These are phyloP conservation scores for Neoseiulus cucumeris DNA, from an alignment of 1,140 invertebrate species.

Conservation along the genomic window DNA sequence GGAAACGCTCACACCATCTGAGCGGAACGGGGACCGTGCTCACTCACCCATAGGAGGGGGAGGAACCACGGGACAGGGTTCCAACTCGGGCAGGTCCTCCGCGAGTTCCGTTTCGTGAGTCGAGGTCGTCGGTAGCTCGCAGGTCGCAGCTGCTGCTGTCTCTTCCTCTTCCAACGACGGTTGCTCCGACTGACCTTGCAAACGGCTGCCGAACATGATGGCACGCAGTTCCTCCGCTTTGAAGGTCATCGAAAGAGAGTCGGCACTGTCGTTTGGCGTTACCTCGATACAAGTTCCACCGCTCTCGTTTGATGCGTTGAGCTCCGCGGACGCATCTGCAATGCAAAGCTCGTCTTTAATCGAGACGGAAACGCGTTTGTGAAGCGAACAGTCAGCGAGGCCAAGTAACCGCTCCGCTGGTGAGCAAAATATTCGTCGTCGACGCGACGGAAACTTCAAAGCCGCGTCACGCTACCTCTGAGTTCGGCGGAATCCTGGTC, in stretches of 20 bases:
- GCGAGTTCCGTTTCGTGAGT: neutral
- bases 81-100: neutral
- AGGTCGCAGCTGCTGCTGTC: neutral
- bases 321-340: neutral
- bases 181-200: too few relatives aligned
- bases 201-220: neutral
- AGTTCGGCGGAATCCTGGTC: constrained; percentile 6
- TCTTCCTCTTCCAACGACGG: neutral
- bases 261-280: constrained; percentile 10
- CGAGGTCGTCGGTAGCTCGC: neutral
- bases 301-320: constrained; percentile 7
- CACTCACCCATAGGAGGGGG: neutral
- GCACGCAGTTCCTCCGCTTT: neutral
- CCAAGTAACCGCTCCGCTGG: too few relatives aligned
- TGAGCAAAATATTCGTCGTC: too few relatives aligned
- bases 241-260: constrained; percentile 9
- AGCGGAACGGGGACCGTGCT: neutral
- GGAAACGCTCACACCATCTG: neutral
- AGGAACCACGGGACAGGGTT: neutral
- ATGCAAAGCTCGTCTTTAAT: too few relatives aligned
- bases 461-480: neutral
- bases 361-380: too few relatives aligned
- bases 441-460: too few relatives aligned
- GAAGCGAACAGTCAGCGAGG: too few relatives aligned
- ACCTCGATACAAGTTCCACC: constrained; percentile 8